These are phyloP conservation scores for Patella pellucida DNA, from an alignment of 2,888 invertebrate species.

Conservation along the genomic window DNA sequence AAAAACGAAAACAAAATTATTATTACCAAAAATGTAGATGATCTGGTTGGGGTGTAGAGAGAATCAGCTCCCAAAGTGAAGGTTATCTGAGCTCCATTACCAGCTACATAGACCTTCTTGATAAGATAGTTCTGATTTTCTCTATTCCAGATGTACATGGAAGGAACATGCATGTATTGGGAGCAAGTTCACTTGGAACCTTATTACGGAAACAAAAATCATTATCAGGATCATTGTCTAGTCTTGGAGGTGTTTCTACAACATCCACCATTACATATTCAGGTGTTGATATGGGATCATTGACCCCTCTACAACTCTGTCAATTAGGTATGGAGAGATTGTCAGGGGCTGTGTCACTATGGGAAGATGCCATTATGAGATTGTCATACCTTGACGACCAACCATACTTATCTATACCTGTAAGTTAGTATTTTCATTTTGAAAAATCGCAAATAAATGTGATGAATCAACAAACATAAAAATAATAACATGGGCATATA, in stretches of 20 bases:
- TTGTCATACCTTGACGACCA: slow-evolving; percentile 58
- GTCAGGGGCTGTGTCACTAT: slow-evolving; percentile 91
- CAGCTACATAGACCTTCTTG: too few species aligned
- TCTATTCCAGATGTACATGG: slow-evolving; percentile 18
- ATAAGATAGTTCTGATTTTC: neutral
- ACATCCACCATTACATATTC: slow-evolving; percentile 64
- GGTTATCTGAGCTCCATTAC: neutral
- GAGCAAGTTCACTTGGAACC: slow-evolving; percentile 27
- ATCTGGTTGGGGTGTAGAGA: too few species aligned
- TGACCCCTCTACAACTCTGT: slow-evolving; percentile 89
- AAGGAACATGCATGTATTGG: slow-evolving; percentile 34
- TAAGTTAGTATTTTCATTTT: slow-evolving; percentile 35
- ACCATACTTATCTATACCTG: slow-evolving; percentile 49
- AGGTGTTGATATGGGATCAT: slow-evolving; percentile 74
- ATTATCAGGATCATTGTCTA: slow-evolving; percentile 53
- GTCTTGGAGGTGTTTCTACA: slow-evolving; percentile 56
- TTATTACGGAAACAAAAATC: slow-evolving; percentile 48
- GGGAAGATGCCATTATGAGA: slow-evolving; percentile 89
- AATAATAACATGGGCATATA: too few species aligned
- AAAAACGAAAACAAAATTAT: too few species aligned
- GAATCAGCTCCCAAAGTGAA: too few species aligned
- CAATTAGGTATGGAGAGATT: slow-evolving; percentile 94
- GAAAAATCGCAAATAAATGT: too few species aligned
- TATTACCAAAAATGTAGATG: too few species aligned
- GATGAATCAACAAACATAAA: too few species aligned